Conservation (phyloP, 2,113 vertebrate genomes). For the Tragulus kanchil region DNA sequence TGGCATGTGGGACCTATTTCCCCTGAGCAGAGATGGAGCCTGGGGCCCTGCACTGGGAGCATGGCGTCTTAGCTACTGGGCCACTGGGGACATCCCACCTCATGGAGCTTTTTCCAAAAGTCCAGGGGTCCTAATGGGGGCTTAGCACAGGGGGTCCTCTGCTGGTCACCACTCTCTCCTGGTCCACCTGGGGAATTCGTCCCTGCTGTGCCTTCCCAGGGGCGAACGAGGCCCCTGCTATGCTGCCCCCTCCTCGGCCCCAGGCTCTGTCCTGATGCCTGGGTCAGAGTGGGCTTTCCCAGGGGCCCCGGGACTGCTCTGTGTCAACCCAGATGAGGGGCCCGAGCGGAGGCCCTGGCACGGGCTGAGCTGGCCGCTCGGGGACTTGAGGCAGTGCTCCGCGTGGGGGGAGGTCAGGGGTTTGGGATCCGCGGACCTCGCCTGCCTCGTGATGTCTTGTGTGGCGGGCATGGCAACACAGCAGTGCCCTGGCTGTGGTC, state of each 20-base stretch:
- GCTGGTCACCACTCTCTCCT: rapidly evolving
- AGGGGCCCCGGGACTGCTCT: too few relatives aligned
- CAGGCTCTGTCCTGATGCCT: rapidly evolving
- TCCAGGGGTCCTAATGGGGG: rapidly evolving
- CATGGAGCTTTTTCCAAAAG: rapidly evolving
- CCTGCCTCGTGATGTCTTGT: not conserved
- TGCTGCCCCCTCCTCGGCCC: not conserved
- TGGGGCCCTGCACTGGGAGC: not conserved
- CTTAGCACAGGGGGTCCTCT: not conserved
- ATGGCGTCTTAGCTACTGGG: not conserved
- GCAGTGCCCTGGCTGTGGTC: not conserved
- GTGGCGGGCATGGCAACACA: rapidly evolving
- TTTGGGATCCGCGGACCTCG: not conserved
- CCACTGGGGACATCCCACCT: rapidly evolving
- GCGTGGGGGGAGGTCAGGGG: not conserved
- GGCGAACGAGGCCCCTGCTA: not conserved
- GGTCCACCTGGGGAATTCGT: not conserved
- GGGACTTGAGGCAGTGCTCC: rapidly evolving
- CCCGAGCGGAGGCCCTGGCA: not conserved
- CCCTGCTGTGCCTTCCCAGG: rapidly evolving
- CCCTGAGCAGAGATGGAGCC: rapidly evolving
- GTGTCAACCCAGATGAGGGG: not conserved
- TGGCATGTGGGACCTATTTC: not conserved
- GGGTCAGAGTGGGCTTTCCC: not conserved
- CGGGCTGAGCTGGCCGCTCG: rapidly evolving